phyloP scores from a whole-genome alignment of 1,140 invertebrate genomes.

The Zaprionus nigranus region DNA sequence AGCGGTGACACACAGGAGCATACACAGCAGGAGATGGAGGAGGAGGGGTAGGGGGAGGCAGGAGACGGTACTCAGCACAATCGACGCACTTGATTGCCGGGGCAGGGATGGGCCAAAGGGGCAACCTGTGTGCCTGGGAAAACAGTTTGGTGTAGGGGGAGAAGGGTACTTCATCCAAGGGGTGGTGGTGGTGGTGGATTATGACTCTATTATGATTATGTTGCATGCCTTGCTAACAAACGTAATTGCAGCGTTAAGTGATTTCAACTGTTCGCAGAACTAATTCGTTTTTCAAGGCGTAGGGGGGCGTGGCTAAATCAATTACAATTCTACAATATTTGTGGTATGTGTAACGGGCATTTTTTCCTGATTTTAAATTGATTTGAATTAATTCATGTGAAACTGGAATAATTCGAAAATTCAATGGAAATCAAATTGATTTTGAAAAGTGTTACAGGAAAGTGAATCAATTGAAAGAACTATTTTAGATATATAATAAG shows the following conservation, averaged over 20 bases:
- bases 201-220: conserved; percentile 52
- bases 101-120: not conserved
- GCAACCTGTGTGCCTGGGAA: conserved; percentile 64
- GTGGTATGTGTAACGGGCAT: not conserved
- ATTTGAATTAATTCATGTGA: not conserved
- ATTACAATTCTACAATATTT: not conserved
- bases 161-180: not conserved
- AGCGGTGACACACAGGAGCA: conserved; percentile 25
- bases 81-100: conserved; percentile 66
- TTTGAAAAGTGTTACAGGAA: not conserved
- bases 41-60: not conserved
- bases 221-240: conserved; percentile 32
- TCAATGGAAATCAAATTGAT: not conserved
- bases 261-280: conserved; percentile 37
- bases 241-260: conserved; percentile 43
- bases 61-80: conserved; percentile 34
- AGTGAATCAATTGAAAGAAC: not conserved
- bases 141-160: conserved; percentile 12
- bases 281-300: conserved; percentile 4
- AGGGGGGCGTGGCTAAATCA: not conserved
- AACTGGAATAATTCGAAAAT: too few relatives aligned
- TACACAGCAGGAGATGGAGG: not conserved
- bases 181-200: conserved; percentile 47
- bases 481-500: not conserved
- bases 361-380: not conserved